Conservation (phyloP, 2,113 vertebrate genomes). For the Crotalus tigris region DNA sequence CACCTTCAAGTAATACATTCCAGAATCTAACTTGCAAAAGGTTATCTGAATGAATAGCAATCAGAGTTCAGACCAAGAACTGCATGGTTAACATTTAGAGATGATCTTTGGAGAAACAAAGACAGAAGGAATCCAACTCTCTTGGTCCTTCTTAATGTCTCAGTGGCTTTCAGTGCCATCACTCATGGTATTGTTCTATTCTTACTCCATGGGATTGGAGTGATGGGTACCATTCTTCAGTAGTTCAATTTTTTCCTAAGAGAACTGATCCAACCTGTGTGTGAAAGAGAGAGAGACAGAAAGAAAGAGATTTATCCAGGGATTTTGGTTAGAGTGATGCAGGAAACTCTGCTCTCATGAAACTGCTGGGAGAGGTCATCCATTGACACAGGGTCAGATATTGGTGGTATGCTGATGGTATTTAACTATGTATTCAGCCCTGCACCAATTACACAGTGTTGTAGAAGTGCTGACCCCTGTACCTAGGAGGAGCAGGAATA, state of each 20-base stretch:
- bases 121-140: neutral
- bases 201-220: neutral
- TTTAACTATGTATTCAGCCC: too few relatives aligned
- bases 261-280: neutral
- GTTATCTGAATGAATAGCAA: neutral
- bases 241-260: neutral
- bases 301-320: neutral
- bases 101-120: neutral
- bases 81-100: neutral
- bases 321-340: too few relatives aligned
- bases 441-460: too few relatives aligned
- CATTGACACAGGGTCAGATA: too few relatives aligned
- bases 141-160: neutral
- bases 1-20: neutral
- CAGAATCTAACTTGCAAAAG: neutral
- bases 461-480: too few relatives aligned
- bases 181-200: neutral
- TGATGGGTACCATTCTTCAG: neutral
- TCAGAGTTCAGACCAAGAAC: neutral
- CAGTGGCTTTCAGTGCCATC: neutral
- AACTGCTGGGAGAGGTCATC: too few relatives aligned
- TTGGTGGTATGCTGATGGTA: too few relatives aligned
- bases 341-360: too few relatives aligned
- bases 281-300: neutral
- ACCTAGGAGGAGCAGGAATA: neutral